Evolutionary conservation across 2,888 invertebrate species (phyloP).

Genomic region (Lasioglossum calceatum): DNA sequence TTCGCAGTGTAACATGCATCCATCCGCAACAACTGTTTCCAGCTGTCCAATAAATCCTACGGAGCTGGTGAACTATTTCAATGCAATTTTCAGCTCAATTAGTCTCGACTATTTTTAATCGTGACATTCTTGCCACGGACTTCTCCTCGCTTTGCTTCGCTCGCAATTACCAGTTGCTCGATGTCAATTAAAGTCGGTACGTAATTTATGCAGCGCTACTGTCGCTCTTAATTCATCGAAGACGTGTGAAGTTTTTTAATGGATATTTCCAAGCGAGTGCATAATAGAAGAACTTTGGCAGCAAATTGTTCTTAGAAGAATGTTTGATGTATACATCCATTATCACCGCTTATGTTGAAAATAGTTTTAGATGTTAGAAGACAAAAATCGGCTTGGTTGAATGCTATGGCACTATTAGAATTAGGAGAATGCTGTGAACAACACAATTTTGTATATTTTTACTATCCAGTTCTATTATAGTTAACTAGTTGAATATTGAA

Average conservation of each 20-base stretch:
- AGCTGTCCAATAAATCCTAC: conserved; percentile 35
- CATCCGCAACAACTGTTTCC: conserved; percentile 12
- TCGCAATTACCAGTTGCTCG: not conserved
- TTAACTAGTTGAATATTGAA: not conserved
- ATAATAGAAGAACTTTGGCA: not conserved
- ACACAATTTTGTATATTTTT: not conserved
- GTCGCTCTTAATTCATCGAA: not conserved
- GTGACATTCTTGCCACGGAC: not conserved
- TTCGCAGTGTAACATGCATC: conserved; percentile 36
- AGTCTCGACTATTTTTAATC: not conserved
- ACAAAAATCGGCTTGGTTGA: not conserved
- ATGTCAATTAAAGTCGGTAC: not conserved
- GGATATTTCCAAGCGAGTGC: not conserved
- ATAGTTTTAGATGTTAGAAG: not conserved
- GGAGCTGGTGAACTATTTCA: conserved; percentile 1
- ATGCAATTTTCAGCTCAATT: conserved; percentile 24
- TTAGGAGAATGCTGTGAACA: not conserved
- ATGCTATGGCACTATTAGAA: not conserved
- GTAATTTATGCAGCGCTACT: not conserved
- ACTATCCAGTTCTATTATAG: too few relatives aligned
- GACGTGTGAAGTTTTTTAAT: not conserved
- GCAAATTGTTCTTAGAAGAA: not conserved
- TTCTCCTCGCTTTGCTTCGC: not conserved
- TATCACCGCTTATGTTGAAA: not conserved
- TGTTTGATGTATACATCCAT: not conserved